These are phyloP conservation scores for Paratrypauchen microcephalus DNA, from an alignment of 2,797 vertebrate species.

Conservation along the genomic window DNA sequence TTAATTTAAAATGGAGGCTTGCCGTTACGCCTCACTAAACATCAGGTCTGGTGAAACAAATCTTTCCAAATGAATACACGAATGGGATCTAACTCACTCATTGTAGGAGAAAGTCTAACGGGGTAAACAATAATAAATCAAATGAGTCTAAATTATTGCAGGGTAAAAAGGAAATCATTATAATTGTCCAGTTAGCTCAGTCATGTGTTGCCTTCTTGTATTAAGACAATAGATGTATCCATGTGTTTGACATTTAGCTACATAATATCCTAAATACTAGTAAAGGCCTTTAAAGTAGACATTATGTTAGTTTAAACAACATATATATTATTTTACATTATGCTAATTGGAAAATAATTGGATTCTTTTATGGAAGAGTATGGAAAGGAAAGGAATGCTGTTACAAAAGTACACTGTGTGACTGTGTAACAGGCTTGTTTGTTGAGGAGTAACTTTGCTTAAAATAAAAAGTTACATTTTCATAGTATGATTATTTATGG, in stretches of 20 bases:
- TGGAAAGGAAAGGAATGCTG: too few species aligned
- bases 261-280: background rate
- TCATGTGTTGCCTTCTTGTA: background rate
- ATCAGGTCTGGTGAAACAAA: constrained; percentile 5
- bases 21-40: constrained; percentile 20
- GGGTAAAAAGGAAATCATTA: constrained; percentile 3
- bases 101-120: constrained; percentile 15
- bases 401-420: too few species aligned
- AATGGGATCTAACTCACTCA: constrained; percentile 19
- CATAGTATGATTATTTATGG: too few species aligned
- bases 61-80: constrained; percentile 20
- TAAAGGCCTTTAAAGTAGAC: background rate
- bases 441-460: too few species aligned
- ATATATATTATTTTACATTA: too few species aligned
- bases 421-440: too few species aligned
- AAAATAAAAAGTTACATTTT: too few species aligned
- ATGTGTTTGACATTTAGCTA: background rate
- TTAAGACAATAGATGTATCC: background rate
- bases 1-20: constrained; percentile 35
- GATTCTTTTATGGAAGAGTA: too few species aligned
- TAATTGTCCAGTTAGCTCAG: constrained; percentile 6
- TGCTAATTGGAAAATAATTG: too few species aligned
- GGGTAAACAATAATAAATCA: background rate
- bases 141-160: constrained; percentile 6
- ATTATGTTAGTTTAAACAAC: background rate